These are phyloP conservation scores for Bursaphelenchus okinawaensis DNA, from an alignment of 2,888 invertebrate species.

Conservation along the genomic window DNA sequence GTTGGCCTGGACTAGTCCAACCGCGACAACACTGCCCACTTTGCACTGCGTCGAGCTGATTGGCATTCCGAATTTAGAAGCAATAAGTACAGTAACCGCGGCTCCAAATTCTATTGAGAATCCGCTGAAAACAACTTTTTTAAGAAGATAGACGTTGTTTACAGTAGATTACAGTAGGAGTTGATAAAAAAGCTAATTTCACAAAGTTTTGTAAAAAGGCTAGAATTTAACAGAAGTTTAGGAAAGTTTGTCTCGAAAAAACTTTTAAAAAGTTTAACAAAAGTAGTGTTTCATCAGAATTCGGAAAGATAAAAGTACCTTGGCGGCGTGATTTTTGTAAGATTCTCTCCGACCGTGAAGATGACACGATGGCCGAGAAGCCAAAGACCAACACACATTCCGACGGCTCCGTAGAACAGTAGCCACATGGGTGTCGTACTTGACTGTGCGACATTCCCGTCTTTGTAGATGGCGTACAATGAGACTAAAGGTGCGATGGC, in stretches of 20 bases:
- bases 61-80: constrained; percentile 91
- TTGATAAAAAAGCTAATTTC: too few species aligned
- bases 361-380: constrained; percentile 92
- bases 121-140: constrained; percentile 62
- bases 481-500: constrained; percentile 95
- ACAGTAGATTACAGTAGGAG: too few species aligned
- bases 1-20: constrained; percentile 73
- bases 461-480: constrained; percentile 81
- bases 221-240: too few species aligned
- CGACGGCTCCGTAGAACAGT: constrained; percentile 85
- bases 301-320: constrained; percentile 68
- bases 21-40: constrained; percentile 88
- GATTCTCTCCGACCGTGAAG: constrained; percentile 90
- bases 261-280: too few species aligned
- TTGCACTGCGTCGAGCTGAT: constrained; percentile 94
- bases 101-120: constrained; percentile 94
- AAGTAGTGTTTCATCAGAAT: too few species aligned
- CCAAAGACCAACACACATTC: constrained; percentile 92
- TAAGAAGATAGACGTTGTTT: too few species aligned
- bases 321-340: constrained; percentile 91
- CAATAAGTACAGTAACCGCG: constrained; percentile 87
- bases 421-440: constrained; percentile 62
- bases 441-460: constrained; percentile 69
- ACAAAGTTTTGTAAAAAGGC: too few species aligned
- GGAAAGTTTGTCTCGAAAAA: too few species aligned